These are phyloP conservation scores for Drosophila persimilis DNA, from an alignment of 1,140 invertebrate species.

Conservation along the genomic window DNA sequence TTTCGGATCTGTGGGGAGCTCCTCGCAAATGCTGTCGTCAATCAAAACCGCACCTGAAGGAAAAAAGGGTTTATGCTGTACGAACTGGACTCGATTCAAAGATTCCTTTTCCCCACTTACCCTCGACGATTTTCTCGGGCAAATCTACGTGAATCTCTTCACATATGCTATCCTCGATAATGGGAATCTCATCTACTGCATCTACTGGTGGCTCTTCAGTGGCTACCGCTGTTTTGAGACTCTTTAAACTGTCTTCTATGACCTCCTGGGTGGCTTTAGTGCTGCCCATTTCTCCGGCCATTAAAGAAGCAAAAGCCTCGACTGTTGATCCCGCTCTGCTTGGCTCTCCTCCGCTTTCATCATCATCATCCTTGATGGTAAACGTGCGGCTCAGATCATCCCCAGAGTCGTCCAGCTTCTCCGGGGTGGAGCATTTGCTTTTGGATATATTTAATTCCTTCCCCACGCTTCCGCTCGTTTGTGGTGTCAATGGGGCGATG, in stretches of 20 bases:
- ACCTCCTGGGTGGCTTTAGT: neutral
- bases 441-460: neutral
- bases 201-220: neutral
- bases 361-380: slow-evolving; percentile 39
- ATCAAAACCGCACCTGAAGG: neutral
- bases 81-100: too few relatives aligned
- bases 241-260: neutral
- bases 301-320: neutral
- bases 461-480: neutral
- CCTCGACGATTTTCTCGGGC: slow-evolving; percentile 1
- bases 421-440: slow-evolving; percentile 28
- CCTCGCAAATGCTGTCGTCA: slow-evolving; percentile 26
- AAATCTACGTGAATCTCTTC: slow-evolving; percentile 25
- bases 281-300: neutral
- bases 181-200: neutral
- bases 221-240: neutral
- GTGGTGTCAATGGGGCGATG: too few relatives aligned
- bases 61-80: neutral
- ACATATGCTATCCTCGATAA: slow-evolving; percentile 40
- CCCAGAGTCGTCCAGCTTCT: slow-evolving; percentile 3
- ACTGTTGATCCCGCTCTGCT: neutral
- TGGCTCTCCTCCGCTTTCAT: neutral
- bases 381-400: slow-evolving; percentile 58
- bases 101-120: slow-evolving; percentile 3
- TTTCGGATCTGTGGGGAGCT: neutral